A percentile compares a stretch with the other conserved stretches of the same genome.
Evolutionary conservation across 2,797 vertebrate genomes (phyloP).

Genomic region (Centropyge bicolor): DNA sequence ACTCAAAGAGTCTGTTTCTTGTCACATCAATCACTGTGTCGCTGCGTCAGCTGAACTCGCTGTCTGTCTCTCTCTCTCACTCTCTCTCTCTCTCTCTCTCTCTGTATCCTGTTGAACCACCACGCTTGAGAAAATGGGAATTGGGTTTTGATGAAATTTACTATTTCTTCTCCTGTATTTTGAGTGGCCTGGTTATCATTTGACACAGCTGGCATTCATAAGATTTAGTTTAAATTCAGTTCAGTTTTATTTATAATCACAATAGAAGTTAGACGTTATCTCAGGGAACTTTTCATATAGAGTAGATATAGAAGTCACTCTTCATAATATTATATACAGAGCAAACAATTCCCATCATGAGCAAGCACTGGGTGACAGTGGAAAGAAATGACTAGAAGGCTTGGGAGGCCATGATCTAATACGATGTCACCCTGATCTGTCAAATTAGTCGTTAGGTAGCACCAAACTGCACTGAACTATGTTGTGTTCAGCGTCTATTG

Average conservation of each 20-base stretch:
- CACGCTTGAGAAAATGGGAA: background rate
- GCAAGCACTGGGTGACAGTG: no score
- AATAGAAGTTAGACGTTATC: no score
- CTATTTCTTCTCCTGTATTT: background rate
- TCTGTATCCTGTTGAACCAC: slow-evolving; percentile 15
- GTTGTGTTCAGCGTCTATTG: background rate
- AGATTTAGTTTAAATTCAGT: no score
- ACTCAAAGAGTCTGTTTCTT: slow-evolving; percentile 53
- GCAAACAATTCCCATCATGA: no score
- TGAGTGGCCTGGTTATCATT: background rate
- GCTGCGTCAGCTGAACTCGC: slow-evolving; percentile 49
- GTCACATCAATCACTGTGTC: slow-evolving; percentile 60
- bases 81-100: background rate
- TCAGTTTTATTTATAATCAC: no score
- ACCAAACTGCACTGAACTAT: background rate
- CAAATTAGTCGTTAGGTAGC: background rate
- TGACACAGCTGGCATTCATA: background rate
- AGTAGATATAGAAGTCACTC: no score
- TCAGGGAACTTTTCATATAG: no score
- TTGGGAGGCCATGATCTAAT: background rate
- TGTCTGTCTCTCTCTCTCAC: background rate
- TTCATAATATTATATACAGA: no score
- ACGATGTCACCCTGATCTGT: background rate
- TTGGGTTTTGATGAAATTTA: slow-evolving; percentile 14
- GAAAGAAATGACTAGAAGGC: background rate